Percentiles rank a stretch among this genome's conserved stretches.
These are phyloP conservation scores for Macrobrachium nipponense DNA, from an alignment of 1,140 invertebrate species.

Conservation along the genomic window DNA sequence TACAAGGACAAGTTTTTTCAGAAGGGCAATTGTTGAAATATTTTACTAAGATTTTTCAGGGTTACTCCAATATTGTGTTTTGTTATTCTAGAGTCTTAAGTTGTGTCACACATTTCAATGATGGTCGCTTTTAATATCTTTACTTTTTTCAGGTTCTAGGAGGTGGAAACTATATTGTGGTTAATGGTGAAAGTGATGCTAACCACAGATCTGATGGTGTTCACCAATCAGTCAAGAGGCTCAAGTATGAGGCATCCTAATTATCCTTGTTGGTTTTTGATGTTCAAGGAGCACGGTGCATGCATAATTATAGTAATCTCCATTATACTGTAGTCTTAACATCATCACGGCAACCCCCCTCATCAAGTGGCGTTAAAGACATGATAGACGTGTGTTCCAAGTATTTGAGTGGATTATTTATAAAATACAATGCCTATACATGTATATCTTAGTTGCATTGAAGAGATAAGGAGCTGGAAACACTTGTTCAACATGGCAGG, in stretches of 20 bases:
- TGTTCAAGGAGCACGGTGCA: background rate
- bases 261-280: background rate
- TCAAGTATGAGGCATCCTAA: conserved; percentile 50
- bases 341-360: too few species aligned
- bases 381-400: too few species aligned
- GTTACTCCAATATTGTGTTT: too few species aligned
- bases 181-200: conserved; percentile 34
- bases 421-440: background rate
- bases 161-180: conserved; percentile 21
- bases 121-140: background rate
- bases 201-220: conserved; percentile 38
- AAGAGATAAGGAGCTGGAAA: too few species aligned
- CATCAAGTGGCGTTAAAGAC: too few species aligned
- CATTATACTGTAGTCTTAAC: conserved; percentile 7
- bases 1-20: too few species aligned
- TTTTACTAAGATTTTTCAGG: too few species aligned
- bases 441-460: background rate
- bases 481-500: background rate
- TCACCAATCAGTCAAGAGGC: conserved; percentile 40
- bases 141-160: conserved; percentile 27
- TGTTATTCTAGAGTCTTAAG: too few species aligned
- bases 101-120: too few species aligned
- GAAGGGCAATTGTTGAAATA: too few species aligned
- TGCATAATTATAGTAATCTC: background rate
- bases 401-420: background rate